Percentiles rank a stretch among this genome's conserved stretches.
Evolutionary conservation across 23 tunicate genomes (phyloP).

Genomic region (Trididemnum nubilum): DNA sequence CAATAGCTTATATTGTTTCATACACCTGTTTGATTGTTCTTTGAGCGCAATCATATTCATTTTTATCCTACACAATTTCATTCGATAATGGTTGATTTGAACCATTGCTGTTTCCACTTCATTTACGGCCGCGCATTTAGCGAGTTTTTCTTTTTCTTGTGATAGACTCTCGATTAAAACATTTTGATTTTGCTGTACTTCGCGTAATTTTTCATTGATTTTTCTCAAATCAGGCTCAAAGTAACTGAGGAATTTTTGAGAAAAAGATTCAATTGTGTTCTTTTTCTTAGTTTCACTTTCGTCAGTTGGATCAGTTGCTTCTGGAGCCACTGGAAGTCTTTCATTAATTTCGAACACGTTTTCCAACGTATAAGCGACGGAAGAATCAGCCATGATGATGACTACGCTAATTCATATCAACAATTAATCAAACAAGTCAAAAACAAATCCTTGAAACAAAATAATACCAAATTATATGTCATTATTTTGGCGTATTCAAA

Average conservation of each 20-base stretch:
- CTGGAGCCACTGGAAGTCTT: no score
- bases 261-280: background rate
- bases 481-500: no score
- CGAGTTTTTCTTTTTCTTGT: conserved; percentile 19
- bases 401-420: no score
- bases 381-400: no score
- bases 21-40: conserved; percentile 16
- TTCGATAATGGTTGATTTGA: conserved; percentile 14
- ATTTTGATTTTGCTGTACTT: conserved; percentile 27
- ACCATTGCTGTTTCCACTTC: conserved; percentile 29
- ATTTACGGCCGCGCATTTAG: background rate
- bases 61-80: conserved; percentile 18
- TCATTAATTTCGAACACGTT: no score
- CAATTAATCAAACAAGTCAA: no score
- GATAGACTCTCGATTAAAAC: conserved; percentile 28
- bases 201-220: background rate
- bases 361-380: no score
- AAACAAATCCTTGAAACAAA: no score
- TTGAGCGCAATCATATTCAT: conserved; percentile 12
- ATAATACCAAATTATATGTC: no score
- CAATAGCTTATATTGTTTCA: no score
- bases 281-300: background rate
- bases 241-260: conserved; percentile 1
- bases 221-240: conserved; percentile 18
- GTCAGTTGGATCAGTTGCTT: background rate